Conservation (phyloP, 2,888 invertebrate species). For the Stenodera caucasica region DNA sequence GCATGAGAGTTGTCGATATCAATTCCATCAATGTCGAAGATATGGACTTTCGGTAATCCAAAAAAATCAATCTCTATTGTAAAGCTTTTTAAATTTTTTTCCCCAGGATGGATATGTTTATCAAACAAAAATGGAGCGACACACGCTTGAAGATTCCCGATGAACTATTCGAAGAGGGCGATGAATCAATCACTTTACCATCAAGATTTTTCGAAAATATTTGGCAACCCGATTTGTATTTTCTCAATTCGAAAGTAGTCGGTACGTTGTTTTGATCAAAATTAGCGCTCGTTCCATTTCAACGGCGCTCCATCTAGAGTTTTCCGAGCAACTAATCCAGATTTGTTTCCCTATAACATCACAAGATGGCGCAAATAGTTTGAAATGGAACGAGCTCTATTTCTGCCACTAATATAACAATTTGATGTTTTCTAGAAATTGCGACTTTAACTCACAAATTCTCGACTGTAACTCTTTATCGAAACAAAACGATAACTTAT, state of each 20-base stretch:
- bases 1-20: slow-evolving; percentile 82
- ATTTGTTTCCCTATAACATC: too few relatives aligned
- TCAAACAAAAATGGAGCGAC: slow-evolving; percentile 80
- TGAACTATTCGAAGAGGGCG: slow-evolving; percentile 78
- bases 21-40: slow-evolving; percentile 87
- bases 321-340: too few relatives aligned
- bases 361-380: too few relatives aligned
- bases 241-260: slow-evolving; percentile 82
- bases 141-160: slow-evolving; percentile 74
- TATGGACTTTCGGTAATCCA: slow-evolving; percentile 79
- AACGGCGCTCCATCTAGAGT: too few relatives aligned
- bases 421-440: slow-evolving; percentile 65
- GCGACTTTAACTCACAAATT: slow-evolving; percentile 79
- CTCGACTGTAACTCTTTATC: slow-evolving; percentile 76
- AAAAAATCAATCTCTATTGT: too few relatives aligned
- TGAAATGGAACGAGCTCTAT: too few relatives aligned
- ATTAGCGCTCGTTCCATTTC: too few relatives aligned
- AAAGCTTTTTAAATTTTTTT: background rate
- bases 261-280: slow-evolving; percentile 60
- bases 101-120: slow-evolving; percentile 80
- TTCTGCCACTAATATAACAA: too few relatives aligned
- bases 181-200: slow-evolving; percentile 78
- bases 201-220: slow-evolving; percentile 80
- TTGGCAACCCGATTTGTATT: slow-evolving; percentile 88
- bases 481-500: slow-evolving; percentile 79